phyloP scores from a whole-genome alignment of 2,113 vertebrate species.

The Myotis lucifugus region DNA sequence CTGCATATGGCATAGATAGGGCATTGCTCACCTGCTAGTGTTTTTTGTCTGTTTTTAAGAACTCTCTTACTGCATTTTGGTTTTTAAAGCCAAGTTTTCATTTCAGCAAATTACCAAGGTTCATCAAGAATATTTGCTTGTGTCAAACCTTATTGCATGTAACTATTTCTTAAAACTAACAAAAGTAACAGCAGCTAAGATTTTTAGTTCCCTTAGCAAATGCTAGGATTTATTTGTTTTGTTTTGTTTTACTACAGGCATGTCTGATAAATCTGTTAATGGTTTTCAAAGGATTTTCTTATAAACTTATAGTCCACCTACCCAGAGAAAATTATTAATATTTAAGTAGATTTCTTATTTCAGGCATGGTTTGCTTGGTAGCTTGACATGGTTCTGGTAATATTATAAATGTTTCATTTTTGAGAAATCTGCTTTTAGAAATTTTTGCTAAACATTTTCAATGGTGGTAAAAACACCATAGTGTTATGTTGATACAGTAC shows the following conservation, averaged over 20 bases:
- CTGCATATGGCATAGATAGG: not conserved
- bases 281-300: conserved; percentile 12
- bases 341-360: conserved; percentile 14
- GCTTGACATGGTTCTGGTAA: not conserved
- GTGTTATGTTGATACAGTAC: not conserved
- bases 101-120: not conserved
- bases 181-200: not conserved
- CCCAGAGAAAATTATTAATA: not conserved
- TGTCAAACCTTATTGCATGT: not conserved
- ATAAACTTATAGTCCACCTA: not conserved
- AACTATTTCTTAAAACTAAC: conserved; percentile 6
- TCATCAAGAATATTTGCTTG: not conserved
- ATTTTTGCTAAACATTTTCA: conserved; percentile 38
- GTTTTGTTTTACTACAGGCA: not conserved
- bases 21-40: not conserved
- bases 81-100: not conserved
- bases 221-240: not conserved
- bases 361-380: not conserved
- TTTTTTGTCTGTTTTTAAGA: conserved; percentile 8
- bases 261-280: not conserved
- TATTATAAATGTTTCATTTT: not conserved
- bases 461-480: not conserved
- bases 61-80: not conserved
- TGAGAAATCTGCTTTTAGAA: conserved; percentile 3
- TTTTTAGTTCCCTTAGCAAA: conserved; percentile 9